Conservation (phyloP, 2,113 vertebrate genomes). For the Oreocharis arfaki region DNA sequence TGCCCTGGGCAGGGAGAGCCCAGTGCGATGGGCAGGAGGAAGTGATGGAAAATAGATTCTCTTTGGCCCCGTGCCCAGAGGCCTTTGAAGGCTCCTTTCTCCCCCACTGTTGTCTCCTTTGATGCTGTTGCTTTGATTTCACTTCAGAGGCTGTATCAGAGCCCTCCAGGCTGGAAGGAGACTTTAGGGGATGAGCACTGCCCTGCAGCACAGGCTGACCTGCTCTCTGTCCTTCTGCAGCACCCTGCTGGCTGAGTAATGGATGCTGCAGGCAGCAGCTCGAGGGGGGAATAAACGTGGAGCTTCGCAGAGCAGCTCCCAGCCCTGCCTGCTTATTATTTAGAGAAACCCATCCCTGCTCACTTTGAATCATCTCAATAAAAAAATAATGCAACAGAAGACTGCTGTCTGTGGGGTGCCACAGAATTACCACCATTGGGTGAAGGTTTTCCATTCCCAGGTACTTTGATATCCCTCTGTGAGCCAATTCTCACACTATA, state of each 20-base stretch:
- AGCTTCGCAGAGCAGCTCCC: neutral
- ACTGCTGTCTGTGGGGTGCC: neutral
- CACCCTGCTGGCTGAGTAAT: neutral
- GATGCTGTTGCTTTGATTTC: neutral
- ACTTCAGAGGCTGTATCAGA: neutral
- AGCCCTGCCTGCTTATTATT: neutral
- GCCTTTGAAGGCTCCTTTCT: neutral
- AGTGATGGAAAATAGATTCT: neutral
- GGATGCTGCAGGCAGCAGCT: neutral
- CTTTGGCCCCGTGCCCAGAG: neutral
- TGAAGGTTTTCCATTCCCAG: neutral
- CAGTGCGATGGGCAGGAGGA: neutral
- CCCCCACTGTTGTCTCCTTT: neutral
- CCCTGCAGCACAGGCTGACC: rapidly evolving
- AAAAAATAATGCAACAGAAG: neutral
- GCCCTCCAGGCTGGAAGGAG: neutral
- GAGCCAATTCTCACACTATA: neutral
- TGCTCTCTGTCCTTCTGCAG: neutral
- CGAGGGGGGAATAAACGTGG: neutral
- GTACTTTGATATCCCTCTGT: neutral
- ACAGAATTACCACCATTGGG: neutral
- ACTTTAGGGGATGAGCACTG: neutral
- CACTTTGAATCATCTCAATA: neutral
- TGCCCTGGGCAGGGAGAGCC: neutral
- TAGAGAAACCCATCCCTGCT: neutral